A percentile compares a stretch with the other conserved stretches of the same genome.
Evolutionary conservation across 2,113 vertebrate genomes (phyloP).

Genomic region (Columba janthina): DNA sequence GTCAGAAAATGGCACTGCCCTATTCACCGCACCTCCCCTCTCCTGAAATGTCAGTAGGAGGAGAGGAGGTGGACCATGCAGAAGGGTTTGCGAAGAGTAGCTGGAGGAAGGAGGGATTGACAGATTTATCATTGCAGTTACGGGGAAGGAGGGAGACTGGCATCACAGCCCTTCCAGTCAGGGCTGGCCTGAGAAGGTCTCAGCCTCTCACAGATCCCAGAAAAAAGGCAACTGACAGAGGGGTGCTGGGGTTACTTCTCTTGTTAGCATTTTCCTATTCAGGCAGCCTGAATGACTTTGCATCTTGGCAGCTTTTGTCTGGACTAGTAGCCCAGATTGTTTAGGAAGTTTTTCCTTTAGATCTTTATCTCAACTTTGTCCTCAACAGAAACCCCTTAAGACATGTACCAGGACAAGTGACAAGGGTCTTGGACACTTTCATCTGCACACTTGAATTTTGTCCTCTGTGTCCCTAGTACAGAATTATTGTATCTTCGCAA

Average conservation of each 20-base stretch:
- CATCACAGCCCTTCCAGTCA: not conserved
- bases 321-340: not conserved
- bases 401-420: not conserved
- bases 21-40: not conserved
- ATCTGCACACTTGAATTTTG: not conserved
- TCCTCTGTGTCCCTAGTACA: not conserved
- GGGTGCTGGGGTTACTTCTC: not conserved
- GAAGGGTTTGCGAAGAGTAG: not conserved
- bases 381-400: not conserved
- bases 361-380: not conserved
- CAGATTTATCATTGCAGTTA: not conserved
- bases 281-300: not conserved
- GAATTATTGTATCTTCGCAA: not conserved
- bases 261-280: not conserved
- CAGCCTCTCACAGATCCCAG: not conserved
- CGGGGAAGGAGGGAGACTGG: not conserved
- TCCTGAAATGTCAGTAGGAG: not conserved
- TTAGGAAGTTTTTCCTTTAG: conserved; percentile 29
- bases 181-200: not conserved
- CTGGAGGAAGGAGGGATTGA: not conserved
- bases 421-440: not conserved
- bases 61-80: not conserved
- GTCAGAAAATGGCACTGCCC: not conserved
- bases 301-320: not conserved
- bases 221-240: not conserved